Evolutionary conservation across 1,140 invertebrate species (phyloP).

Genomic region (Zaprionus africanus): DNA sequence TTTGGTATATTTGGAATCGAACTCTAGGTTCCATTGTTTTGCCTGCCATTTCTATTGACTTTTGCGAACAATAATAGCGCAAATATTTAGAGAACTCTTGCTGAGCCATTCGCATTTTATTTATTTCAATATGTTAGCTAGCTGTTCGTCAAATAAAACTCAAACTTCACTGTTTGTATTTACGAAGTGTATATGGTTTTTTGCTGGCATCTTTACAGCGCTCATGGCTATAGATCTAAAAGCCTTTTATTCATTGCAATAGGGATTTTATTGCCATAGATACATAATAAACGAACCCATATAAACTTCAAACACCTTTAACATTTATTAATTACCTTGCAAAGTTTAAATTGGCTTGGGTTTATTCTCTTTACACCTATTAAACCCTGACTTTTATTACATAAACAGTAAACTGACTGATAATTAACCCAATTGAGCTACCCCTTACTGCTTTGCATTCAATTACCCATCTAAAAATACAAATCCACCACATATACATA

Average conservation of each 20-base stretch:
- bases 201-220: not conserved
- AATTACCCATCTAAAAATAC: slow-evolving; percentile 6
- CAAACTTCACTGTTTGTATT: no score
- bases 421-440: not conserved
- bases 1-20: not conserved
- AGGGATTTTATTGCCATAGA: not conserved
- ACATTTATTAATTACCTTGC: not conserved
- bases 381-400: not conserved
- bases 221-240: no score
- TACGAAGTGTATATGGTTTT: no score
- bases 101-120: not conserved
- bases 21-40: not conserved
- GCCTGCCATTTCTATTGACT: not conserved
- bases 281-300: not conserved
- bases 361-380: not conserved
- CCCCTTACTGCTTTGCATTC: not conserved
- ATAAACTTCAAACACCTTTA: no score
- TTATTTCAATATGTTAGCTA: not conserved
- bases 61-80: not conserved
- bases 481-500: not conserved
- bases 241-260: not conserved
- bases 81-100: not conserved
- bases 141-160: not conserved
- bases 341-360: fast-evolving
- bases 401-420: not conserved